Evolutionary conservation across 2,113 vertebrate genomes (phyloP).

Genomic region (Meriones unguiculatus): DNA sequence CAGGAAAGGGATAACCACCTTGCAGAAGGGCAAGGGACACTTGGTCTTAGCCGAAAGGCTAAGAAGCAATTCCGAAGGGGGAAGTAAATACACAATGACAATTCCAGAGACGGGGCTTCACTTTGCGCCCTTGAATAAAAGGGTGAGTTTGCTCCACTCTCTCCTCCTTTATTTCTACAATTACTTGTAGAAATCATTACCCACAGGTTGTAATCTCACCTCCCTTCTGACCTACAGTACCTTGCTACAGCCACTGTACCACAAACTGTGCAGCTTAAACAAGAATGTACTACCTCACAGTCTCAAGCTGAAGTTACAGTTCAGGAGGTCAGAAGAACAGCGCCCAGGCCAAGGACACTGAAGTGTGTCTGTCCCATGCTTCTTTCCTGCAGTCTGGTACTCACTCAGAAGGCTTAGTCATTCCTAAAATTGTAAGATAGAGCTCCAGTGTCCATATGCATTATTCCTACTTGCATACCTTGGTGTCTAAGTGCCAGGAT

Average conservation of each 20-base stretch:
- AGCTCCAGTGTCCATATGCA: not conserved
- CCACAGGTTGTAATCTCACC: not conserved
- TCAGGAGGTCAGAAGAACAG: not conserved
- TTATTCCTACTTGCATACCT: not conserved
- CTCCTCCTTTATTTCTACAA: not conserved
- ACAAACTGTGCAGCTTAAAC: not conserved
- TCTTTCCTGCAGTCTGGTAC: not conserved
- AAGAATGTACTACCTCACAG: not conserved
- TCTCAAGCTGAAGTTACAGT: not conserved
- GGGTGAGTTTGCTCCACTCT: not conserved
- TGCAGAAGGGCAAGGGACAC: not conserved
- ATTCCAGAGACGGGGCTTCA: not conserved
- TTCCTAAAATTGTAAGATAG: not conserved
- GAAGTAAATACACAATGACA: not conserved
- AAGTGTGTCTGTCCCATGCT: not conserved
- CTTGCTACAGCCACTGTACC: not conserved
- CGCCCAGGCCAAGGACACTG: not conserved
- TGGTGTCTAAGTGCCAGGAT: not conserved
- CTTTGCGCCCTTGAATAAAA: not conserved
- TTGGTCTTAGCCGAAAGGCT: not conserved
- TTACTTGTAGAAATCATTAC: not conserved
- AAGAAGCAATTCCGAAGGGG: not conserved
- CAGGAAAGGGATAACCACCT: not conserved
- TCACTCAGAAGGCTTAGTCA: not conserved
- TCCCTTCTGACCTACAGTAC: not conserved